Evolutionary conservation across 2,797 vertebrate genomes (phyloP).

Genomic region (Lithobates sylvaticus): DNA sequence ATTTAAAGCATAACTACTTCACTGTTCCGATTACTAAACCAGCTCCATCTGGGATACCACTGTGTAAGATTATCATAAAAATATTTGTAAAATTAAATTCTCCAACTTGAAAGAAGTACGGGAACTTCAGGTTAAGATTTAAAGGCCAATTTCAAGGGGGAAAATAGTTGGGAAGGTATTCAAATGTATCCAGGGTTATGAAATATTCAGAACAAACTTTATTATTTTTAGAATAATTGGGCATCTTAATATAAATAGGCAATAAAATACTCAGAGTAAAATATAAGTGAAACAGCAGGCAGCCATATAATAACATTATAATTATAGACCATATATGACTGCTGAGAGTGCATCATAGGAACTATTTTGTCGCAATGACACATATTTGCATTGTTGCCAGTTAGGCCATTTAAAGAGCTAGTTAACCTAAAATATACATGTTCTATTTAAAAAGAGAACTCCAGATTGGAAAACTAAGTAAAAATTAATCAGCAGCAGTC

Average conservation of each 20-base stretch:
- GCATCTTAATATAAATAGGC: constrained; percentile 49
- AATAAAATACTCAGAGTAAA: constrained; percentile 41
- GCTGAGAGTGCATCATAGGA: constrained; percentile 10
- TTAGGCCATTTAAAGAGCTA: not conserved
- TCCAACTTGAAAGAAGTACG: constrained; percentile 74
- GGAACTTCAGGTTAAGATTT: constrained; percentile 59
- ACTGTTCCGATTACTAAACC: constrained; percentile 78
- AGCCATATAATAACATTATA: constrained; percentile 28
- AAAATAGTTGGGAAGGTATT: constrained; percentile 44
- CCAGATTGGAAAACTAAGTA: too few species aligned
- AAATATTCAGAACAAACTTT: constrained; percentile 36
- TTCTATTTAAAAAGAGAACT: too few species aligned
- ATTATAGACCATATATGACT: constrained; percentile 29
- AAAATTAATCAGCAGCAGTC: too few species aligned
- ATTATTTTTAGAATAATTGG: constrained; percentile 52
- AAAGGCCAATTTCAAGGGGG: constrained; percentile 36
- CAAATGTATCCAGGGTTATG: constrained; percentile 18
- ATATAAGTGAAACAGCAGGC: constrained; percentile 50
- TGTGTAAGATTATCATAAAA: constrained; percentile 79
- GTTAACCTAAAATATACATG: not conserved
- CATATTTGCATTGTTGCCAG: constrained; percentile 48
- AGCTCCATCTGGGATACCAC: constrained; percentile 79
- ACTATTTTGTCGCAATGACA: not conserved
- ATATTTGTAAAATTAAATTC: constrained; percentile 83
- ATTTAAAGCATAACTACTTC: constrained; percentile 42